phyloP scores from a whole-genome alignment of 2,888 invertebrate genomes.

The Epinotia ramella region DNA sequence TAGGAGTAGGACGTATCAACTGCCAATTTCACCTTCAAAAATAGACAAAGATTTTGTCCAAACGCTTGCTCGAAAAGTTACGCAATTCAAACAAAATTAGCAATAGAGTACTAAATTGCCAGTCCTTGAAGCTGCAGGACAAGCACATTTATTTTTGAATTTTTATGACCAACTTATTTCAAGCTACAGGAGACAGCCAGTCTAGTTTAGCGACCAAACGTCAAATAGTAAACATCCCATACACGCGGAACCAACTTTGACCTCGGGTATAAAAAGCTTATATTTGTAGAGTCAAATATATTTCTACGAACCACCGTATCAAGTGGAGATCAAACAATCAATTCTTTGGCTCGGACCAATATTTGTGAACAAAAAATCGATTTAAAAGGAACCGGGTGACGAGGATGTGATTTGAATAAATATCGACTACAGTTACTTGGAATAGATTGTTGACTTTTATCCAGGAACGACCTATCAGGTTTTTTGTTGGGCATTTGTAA shows the following conservation, averaged over 20 bases:
- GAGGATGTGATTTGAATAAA: conserved; percentile 72
- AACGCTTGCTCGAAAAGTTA: too few relatives aligned
- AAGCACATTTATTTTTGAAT: too few relatives aligned
- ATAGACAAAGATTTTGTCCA: too few relatives aligned
- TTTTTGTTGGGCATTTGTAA: conserved; percentile 14
- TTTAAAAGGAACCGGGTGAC: conserved; percentile 56
- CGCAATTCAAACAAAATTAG: too few relatives aligned
- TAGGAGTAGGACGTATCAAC: too few relatives aligned
- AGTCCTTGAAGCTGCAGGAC: too few relatives aligned
- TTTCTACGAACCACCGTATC: conserved; percentile 65
- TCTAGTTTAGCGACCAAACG: conserved; percentile 1
- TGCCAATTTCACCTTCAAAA: too few relatives aligned
- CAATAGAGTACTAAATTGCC: too few relatives aligned
- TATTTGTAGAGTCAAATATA: conserved; percentile 52
- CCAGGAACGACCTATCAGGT: conserved; percentile 19
- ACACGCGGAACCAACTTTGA: conserved; percentile 26
- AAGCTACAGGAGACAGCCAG: neutral
- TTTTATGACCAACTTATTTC: neutral
- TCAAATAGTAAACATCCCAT: neutral
- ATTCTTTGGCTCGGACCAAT: conserved; percentile 68
- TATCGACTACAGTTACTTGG: conserved; percentile 59
- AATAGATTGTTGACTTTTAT: conserved; percentile 49
- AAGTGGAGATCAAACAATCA: conserved; percentile 72
- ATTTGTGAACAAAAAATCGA: conserved; percentile 65
- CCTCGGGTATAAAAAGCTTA: conserved; percentile 44